Base-by-base conservation (phyloP, 2,888 invertebrate species). In the Dasypogon diadema region DNA sequence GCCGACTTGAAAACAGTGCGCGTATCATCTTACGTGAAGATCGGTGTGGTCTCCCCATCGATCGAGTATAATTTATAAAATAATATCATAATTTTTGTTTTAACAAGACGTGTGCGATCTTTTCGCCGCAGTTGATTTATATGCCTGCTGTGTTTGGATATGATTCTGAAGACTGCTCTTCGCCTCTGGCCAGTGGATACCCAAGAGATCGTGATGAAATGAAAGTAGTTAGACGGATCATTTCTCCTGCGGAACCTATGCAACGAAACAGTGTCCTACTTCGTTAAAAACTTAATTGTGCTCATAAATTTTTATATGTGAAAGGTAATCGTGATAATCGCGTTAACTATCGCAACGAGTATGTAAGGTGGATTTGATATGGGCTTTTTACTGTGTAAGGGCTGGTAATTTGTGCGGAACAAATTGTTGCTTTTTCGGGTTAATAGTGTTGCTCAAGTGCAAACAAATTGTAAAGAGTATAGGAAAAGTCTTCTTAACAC, bases 241-340 rank as follows among this genome's bases (percentile, higher is more conserved):
- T 68, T 68, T 68, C 65, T 68, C 65, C 48, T 48, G 65, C 8
- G 26, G 24, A 26, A 48, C 46, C 65, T 68, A 68, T 68, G 24
- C 48, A 16, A 14, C 26, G 65, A 68, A 8, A 46, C 14, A 26
- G 46, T 68, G 65, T 48, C 65, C 65, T 48, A 68, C 65, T 68
- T 68, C 21, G 65, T 24, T 68, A 48, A 68, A 68, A 68, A 46
- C 65, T 68, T 68, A 48, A 68, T 68, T 68, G 65, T 68, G 65
- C 48, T 48, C 65, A 68, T 68, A 68, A 68, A 68, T 68, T 68
- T 68, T 48, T 68, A 68, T 68, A 48, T 68, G 65, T 68, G 65
- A 68, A 68, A 68, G 65, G 65, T 68, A 48, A 68, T 68, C 65
- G 46, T 68, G 65, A 48, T 60, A n/a, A 60, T 60, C 37, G 12